Evolutionary conservation across 2,797 vertebrate species (phyloP), one percentile per base, ranked within the genome.

Genomic region (Astyanax mexicanus): DNA sequence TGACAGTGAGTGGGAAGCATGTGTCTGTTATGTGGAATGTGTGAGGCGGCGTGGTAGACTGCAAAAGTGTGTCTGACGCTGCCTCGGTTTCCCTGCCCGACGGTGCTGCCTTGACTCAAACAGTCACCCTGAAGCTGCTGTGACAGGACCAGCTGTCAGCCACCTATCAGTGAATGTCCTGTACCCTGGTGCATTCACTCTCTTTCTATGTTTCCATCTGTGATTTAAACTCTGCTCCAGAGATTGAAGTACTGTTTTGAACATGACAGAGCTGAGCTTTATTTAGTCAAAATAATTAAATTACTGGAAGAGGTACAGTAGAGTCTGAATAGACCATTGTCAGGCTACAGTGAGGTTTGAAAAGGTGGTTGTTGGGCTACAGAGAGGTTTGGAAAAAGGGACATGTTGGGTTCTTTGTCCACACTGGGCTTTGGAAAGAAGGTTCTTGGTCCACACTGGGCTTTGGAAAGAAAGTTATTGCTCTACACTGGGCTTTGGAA

Each of bases 91-190:
- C 45, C 69, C 27, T 61, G 64, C 27, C 45, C 60, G 25, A 67
- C 38, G 66, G 19, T 54, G 21, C 51, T 74, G 42, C 55, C 55
- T 62, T n/a, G 27, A 19, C 65, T 51, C 64, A 66, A 75, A 75
- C 55, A 42, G 60, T 23, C 12, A 0, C n/a, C 55, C 55, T 45
- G 35, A 54, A 37, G 47, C 64, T 61, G 55, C 54, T 49, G 55
- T 79, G 45, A 74, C 77, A 69, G 70, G 19, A 74, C 55, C 66
- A 62, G 71, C 47, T 79, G 57, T 27, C 47, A 69, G 47, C 27
- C 65, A 38, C 11, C 32, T 32, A 10, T 44, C 55, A 61, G 55
- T 32, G 44, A 21, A 32, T 35, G 45, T 42, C 35, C n/a, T 25
- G 69, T 40, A 64, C 4, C 42, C 37, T n/a, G 25, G 35, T 10